Evolutionary conservation across 1,140 invertebrate species (phyloP).

Genomic region (Ladona fulva): DNA sequence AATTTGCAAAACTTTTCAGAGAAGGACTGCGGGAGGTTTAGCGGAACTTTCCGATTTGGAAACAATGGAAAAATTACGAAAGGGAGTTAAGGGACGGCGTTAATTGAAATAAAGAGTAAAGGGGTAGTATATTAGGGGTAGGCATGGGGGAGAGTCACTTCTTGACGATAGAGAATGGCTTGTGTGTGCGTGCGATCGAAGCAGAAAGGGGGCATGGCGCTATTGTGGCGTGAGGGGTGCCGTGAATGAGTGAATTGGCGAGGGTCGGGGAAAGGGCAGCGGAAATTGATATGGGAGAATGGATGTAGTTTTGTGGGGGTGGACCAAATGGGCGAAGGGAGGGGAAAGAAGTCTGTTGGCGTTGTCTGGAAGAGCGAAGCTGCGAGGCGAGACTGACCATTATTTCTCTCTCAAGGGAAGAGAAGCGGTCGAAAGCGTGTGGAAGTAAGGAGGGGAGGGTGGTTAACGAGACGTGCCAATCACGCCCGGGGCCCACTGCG

Average conservation of each 20-base stretch:
- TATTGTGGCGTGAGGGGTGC: neutral
- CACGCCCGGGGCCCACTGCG: neutral
- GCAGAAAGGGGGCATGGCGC: too few relatives aligned
- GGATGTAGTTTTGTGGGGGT: neutral
- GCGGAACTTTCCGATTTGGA: too few relatives aligned
- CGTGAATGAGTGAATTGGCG: neutral
- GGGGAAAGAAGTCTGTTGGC: neutral
- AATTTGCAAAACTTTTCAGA: too few relatives aligned
- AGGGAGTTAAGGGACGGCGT: too few relatives aligned
- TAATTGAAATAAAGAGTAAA: too few relatives aligned
- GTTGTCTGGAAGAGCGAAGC: neutral
- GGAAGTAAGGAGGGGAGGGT: neutral
- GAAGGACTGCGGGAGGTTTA: too few relatives aligned
- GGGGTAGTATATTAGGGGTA: neutral
- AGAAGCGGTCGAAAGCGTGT: neutral
- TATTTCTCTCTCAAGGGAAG: neutral
- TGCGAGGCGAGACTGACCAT: neutral
- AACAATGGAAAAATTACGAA: too few relatives aligned
- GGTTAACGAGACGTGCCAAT: constrained; percentile 2
- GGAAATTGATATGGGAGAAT: neutral
- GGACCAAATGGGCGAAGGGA: too few relatives aligned
- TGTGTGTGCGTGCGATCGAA: neutral
- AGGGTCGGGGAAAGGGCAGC: neutral
- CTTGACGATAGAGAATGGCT: too few relatives aligned
- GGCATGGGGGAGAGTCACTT: neutral